A percentile compares a stretch with the other conserved stretches of the same genome.
Conservation (phyloP, 1,140 invertebrate species). For the Drosophila serrata region DNA sequence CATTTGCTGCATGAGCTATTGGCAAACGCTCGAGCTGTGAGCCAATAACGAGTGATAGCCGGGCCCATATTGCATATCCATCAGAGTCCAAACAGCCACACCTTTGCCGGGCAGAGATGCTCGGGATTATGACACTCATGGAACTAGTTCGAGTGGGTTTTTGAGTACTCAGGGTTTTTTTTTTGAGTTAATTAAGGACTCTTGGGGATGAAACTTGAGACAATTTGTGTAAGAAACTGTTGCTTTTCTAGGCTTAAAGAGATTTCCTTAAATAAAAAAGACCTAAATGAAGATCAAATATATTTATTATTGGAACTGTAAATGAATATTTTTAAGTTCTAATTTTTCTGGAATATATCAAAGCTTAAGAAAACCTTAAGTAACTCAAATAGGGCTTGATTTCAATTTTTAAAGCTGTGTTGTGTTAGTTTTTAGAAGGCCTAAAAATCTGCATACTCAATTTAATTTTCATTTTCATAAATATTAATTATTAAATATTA, state of each 20-base stretch:
- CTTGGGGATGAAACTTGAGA: neutral
- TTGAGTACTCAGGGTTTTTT: neutral
- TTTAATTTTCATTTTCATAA: too few species aligned
- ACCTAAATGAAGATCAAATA: too few species aligned
- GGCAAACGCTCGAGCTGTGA: slow-evolving; percentile 22
- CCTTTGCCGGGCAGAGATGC: slow-evolving; percentile 12
- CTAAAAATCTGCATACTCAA: too few species aligned
- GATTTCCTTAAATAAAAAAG: neutral
- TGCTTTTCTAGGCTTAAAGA: neutral
- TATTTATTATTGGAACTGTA: too few species aligned
- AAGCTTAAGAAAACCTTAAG: too few species aligned
- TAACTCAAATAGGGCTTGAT: too few species aligned
- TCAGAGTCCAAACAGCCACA: slow-evolving; percentile 25
- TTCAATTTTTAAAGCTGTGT: too few species aligned
- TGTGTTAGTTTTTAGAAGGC: too few species aligned
- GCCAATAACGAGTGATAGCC: slow-evolving; percentile 38
- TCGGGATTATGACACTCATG: neutral
- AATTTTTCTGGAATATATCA: neutral
- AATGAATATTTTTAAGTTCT: neutral
- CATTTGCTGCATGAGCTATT: slow-evolving; percentile 48
- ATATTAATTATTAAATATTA: too few species aligned
- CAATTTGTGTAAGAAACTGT: neutral
- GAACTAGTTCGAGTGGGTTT: slow-evolving; percentile 19
- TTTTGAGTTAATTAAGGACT: neutral
- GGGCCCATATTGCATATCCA: slow-evolving; percentile 34